Percentiles rank a stretch among this genome's conserved stretches.
Evolutionary conservation across 2,888 invertebrate genomes (phyloP).

Genomic region (Galerucella calmariensis): DNA sequence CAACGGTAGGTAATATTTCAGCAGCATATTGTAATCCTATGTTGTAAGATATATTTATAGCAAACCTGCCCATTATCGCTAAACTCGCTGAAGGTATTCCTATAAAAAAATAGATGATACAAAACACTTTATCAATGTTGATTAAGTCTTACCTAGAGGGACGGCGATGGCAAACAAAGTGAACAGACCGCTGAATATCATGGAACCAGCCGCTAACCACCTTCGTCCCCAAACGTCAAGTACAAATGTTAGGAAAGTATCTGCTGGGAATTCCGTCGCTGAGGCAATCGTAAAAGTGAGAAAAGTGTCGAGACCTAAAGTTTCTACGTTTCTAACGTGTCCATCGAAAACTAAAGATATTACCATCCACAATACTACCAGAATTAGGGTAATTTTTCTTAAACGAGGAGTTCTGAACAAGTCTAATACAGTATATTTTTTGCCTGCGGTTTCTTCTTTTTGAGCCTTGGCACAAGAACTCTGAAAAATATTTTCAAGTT

Average conservation of each 20-base stretch:
- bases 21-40: constrained; percentile 91
- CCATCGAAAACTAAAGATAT: constrained; percentile 89
- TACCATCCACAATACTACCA: constrained; percentile 90
- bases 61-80: constrained; percentile 85
- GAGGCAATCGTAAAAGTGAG: constrained; percentile 86
- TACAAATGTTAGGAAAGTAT: constrained; percentile 81
- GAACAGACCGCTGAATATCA: constrained; percentile 84
- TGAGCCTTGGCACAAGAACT: constrained; percentile 75
- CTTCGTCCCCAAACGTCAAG: constrained; percentile 85
- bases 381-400: constrained; percentile 78
- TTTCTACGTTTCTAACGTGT: constrained; percentile 88
- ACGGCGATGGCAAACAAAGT: constrained; percentile 81
- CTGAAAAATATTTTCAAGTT: constrained; percentile 57
- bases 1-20: constrained; percentile 87
- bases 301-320: constrained; percentile 84
- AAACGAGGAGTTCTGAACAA: constrained; percentile 83
- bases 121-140: background rate
- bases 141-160: constrained; percentile 70
- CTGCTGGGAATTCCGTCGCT: constrained; percentile 86
- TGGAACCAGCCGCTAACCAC: constrained; percentile 86
- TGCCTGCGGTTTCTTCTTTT: constrained; percentile 77
- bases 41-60: constrained; percentile 90
- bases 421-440: constrained; percentile 82
- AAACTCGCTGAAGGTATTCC: constrained; percentile 80
- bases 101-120: constrained; percentile 56